These are phyloP conservation scores for Bombyx mandarina DNA, from an alignment of 1,140 invertebrate genomes.

Conservation along the genomic window DNA sequence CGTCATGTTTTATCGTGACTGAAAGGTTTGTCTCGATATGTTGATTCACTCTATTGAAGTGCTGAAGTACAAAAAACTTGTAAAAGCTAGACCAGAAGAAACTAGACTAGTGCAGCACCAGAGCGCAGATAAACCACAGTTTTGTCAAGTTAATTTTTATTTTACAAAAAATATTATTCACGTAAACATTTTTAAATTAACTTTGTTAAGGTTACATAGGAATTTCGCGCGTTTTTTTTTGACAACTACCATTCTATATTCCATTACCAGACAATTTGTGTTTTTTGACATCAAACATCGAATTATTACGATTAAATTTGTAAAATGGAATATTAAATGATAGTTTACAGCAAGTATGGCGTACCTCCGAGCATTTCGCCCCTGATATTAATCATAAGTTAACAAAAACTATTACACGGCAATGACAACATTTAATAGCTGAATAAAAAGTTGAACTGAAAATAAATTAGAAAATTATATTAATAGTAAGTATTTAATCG, in stretches of 20 bases:
- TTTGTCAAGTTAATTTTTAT: slow-evolving; percentile 12
- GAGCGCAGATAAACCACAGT: slow-evolving; percentile 14
- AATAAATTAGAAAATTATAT: too few relatives aligned
- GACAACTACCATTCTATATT: slow-evolving; percentile 4
- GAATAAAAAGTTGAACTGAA: too few relatives aligned
- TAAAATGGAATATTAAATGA: slow-evolving; percentile 1
- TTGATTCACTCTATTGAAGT: too few relatives aligned
- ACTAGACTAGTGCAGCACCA: slow-evolving; percentile 6
- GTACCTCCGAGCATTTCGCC: too few relatives aligned
- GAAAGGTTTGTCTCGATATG: too few relatives aligned
- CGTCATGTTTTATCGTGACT: too few relatives aligned
- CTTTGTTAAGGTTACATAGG: slow-evolving; percentile 12
- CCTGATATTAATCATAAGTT: too few relatives aligned
- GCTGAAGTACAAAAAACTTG: too few relatives aligned
- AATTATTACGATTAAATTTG: background rate
- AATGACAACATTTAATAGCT: too few relatives aligned
- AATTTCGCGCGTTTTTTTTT: slow-evolving; percentile 7
- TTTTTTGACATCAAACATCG: background rate
- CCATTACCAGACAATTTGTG: slow-evolving; percentile 4
- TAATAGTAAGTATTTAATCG: too few relatives aligned
- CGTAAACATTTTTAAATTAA: slow-evolving; percentile 9
- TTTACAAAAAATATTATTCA: slow-evolving; percentile 2
- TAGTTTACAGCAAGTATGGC: background rate
- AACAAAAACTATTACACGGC: too few relatives aligned
- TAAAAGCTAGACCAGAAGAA: too few relatives aligned